Evolutionary conservation across 2,797 vertebrate species (phyloP).

Genomic region (Mycteria americana): DNA sequence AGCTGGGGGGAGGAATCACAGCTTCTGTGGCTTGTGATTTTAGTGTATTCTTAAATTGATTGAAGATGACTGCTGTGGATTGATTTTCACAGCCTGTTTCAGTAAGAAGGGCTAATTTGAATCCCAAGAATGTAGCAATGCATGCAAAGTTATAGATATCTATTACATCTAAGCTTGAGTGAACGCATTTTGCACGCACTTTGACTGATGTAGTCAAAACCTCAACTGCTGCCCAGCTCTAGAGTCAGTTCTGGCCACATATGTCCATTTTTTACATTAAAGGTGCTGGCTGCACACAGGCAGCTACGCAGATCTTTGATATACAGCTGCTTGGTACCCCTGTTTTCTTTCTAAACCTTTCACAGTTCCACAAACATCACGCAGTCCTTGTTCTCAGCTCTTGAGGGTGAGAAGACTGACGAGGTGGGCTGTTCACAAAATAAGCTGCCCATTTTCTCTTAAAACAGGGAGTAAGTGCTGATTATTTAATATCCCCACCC

Average conservation of each 20-base stretch:
- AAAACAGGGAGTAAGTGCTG: not conserved
- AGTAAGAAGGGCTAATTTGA: not conserved
- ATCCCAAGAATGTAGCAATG: not conserved
- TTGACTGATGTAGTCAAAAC: not conserved
- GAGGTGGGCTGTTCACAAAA: not conserved
- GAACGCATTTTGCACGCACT: not conserved
- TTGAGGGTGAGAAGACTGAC: not conserved
- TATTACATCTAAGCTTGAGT: not conserved
- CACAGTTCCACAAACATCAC: not conserved
- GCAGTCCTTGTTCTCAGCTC: not conserved
- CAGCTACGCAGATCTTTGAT: not conserved
- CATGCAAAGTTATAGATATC: not conserved
- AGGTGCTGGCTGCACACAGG: not conserved
- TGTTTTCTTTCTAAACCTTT: not conserved
- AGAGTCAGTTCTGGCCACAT: not conserved
- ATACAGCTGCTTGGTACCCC: not conserved
- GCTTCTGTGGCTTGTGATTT: not conserved
- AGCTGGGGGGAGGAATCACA: not conserved
- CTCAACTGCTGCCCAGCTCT: not conserved
- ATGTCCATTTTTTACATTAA: not conserved
- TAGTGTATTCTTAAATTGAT: not conserved
- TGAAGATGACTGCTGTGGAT: not conserved
- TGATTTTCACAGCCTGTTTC: not conserved
- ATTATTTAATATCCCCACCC: not conserved
- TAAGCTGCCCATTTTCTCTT: not conserved